These are phyloP conservation scores for Athetis lepigone DNA, from an alignment of 2,888 invertebrate species.

Conservation along the genomic window DNA sequence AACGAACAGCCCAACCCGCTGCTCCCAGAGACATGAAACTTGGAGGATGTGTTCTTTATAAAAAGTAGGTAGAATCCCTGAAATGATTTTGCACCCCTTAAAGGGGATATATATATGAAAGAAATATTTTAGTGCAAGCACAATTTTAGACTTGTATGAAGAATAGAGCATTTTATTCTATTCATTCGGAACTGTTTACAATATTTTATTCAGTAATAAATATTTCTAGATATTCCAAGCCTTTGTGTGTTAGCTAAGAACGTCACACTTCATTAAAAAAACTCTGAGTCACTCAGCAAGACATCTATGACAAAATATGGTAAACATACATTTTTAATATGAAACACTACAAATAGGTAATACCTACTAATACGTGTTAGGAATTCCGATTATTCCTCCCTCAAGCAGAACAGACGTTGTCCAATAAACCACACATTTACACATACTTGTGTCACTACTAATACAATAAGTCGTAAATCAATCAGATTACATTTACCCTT, in stretches of 20 bases:
- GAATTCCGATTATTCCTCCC: slow-evolving; percentile 65
- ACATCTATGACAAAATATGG: slow-evolving; percentile 29
- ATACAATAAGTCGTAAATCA: slow-evolving; percentile 59
- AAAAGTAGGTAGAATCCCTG: too few relatives aligned
- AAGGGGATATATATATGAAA: too few relatives aligned
- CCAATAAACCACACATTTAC: slow-evolving; percentile 63
- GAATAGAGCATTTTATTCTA: too few relatives aligned
- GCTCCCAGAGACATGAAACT: too few relatives aligned
- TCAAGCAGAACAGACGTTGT: slow-evolving; percentile 62
- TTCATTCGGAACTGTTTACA: too few relatives aligned
- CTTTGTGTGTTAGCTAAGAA: neutral
- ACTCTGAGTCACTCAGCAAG: slow-evolving; percentile 20
- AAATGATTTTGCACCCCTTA: too few relatives aligned
- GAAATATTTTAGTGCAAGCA: too few relatives aligned
- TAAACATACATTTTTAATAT: slow-evolving; percentile 58
- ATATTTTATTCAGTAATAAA: too few relatives aligned
- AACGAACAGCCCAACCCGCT: too few relatives aligned
- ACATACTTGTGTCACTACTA: slow-evolving; percentile 63
- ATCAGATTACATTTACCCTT: slow-evolving; percentile 40
- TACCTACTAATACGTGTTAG: slow-evolving; percentile 54
- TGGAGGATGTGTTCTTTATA: too few relatives aligned
- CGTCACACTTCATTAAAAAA: slow-evolving; percentile 21
- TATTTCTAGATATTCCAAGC: slow-evolving; percentile 1
- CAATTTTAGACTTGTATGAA: too few relatives aligned
- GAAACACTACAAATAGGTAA: slow-evolving; percentile 49